Percentiles rank a stretch among this genome's conserved stretches.
These are phyloP conservation scores for Idaea aversata DNA, from an alignment of 2,888 invertebrate genomes.

Conservation along the genomic window DNA sequence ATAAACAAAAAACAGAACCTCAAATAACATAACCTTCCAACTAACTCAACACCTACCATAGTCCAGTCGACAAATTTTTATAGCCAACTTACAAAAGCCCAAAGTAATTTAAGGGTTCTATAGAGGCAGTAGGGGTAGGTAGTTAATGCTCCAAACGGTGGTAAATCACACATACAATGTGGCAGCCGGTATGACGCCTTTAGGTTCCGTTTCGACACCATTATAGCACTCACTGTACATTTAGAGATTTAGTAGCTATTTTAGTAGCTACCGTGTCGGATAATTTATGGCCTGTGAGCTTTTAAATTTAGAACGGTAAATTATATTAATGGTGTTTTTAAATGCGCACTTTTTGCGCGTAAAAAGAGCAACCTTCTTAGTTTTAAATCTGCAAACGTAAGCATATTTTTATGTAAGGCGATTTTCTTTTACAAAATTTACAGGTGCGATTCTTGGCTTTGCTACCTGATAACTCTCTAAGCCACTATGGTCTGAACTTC, in stretches of 20 bases:
- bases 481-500: too few relatives aligned
- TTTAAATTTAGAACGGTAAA: neutral
- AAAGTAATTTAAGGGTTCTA: neutral
- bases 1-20: neutral
- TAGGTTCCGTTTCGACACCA: slow-evolving; percentile 28
- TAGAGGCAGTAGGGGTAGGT: neutral
- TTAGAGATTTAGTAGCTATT: neutral
- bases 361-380: too few relatives aligned
- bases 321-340: neutral
- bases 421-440: too few relatives aligned
- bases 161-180: slow-evolving; percentile 14
- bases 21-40: neutral
- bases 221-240: slow-evolving; percentile 27
- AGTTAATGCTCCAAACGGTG: slow-evolving; percentile 5
- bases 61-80: neutral
- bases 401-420: too few relatives aligned
- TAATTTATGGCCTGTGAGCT: neutral
- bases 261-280: neutral
- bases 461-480: too few relatives aligned
- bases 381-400: too few relatives aligned
- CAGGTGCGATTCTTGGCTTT: too few relatives aligned
- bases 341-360: too few relatives aligned
- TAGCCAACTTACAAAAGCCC: neutral
- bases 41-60: neutral
- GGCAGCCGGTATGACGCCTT: slow-evolving; percentile 3